phyloP scores from a whole-genome alignment of 2,113 vertebrate species.

The Apodemus speciosus region DNA sequence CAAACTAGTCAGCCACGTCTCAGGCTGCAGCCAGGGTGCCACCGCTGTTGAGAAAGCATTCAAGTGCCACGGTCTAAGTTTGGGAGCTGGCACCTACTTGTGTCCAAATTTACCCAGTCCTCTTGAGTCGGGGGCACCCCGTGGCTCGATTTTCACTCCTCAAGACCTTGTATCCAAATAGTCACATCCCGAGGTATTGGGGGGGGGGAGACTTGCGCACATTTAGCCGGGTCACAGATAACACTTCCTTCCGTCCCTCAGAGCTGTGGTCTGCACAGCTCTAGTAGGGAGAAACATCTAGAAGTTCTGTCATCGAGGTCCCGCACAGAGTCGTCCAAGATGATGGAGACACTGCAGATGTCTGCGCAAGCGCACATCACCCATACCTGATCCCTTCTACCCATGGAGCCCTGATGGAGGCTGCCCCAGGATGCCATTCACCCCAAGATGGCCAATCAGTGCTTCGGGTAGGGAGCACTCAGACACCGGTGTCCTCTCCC shows the following conservation, averaged over 20 bases:
- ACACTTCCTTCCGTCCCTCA: background rate
- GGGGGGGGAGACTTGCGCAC: fast-evolving
- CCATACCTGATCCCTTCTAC: background rate
- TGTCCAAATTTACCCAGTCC: background rate
- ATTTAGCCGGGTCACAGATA: fast-evolving
- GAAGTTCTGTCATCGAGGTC: fast-evolving
- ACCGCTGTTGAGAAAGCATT: background rate
- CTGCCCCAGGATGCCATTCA: background rate
- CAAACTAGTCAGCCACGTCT: background rate
- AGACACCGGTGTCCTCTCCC: background rate
- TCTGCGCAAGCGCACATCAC: fast-evolving
- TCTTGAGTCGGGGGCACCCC: background rate
- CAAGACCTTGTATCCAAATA: background rate
- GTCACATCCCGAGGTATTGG: fast-evolving
- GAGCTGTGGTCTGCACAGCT: background rate
- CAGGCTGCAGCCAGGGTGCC: background rate
- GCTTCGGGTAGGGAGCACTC: background rate
- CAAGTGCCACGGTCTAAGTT: background rate
- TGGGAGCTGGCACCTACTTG: background rate
- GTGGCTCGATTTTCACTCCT: too few species aligned
- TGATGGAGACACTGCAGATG: fast-evolving
- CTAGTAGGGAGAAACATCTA: background rate
- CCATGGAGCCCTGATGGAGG: background rate
- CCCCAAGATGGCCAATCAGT: too few species aligned
- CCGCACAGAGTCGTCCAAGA: fast-evolving